A percentile compares a stretch with the other conserved stretches of the same genome.
phyloP scores from a whole-genome alignment of 2,888 invertebrate species.

The Apamea anceps region DNA sequence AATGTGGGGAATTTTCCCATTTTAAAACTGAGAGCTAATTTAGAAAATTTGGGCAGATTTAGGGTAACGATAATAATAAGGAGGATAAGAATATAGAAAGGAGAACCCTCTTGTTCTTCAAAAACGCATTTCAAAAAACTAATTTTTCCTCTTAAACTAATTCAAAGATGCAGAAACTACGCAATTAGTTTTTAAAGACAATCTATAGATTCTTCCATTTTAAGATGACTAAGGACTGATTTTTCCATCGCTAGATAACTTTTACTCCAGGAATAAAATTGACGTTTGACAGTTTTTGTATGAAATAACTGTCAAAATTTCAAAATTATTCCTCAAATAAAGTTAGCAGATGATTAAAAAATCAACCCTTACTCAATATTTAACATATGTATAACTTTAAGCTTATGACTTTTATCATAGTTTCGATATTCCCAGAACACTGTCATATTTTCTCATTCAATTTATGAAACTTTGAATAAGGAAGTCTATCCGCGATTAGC shows the following conservation, averaged over 20 bases:
- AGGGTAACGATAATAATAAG: too few relatives aligned
- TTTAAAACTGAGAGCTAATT: not conserved
- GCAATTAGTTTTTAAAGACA: not conserved
- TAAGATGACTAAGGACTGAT: not conserved
- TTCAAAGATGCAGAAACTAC: not conserved
- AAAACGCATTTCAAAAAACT: too few relatives aligned
- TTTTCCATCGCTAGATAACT: too few relatives aligned
- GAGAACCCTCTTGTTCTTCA: too few relatives aligned
- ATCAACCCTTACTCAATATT: not conserved
- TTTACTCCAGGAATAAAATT: too few relatives aligned
- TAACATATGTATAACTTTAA: not conserved
- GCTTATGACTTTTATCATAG: not conserved
- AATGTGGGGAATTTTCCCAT: too few relatives aligned
- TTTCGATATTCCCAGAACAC: constrained; percentile 25
- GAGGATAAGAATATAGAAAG: not conserved
- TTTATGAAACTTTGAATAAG: not conserved
- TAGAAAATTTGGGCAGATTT: not conserved
- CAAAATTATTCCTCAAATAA: too few relatives aligned
- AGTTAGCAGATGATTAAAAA: too few relatives aligned
- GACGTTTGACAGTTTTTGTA: too few relatives aligned
- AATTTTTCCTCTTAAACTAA: not conserved
- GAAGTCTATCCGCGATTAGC: not conserved
- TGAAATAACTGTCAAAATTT: too few relatives aligned
- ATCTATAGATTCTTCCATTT: not conserved
- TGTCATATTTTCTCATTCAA: not conserved